Evolutionary conservation across 2,113 vertebrate genomes (phyloP).

Genomic region (Paratilapia polleni): DNA sequence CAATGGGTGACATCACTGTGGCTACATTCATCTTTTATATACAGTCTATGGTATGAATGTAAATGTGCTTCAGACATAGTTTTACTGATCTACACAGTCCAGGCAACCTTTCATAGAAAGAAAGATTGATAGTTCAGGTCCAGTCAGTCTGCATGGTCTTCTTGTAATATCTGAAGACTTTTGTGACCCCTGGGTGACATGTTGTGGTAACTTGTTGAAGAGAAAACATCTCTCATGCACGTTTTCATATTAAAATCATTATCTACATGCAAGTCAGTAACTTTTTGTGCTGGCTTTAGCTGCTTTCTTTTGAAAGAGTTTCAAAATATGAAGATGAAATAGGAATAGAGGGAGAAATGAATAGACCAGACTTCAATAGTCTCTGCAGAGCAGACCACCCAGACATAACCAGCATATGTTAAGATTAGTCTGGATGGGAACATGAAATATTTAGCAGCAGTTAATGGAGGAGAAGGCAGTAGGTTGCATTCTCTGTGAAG

Average conservation of each 20-base stretch:
- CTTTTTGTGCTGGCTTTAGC: not conserved
- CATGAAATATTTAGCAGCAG: constrained; percentile 69
- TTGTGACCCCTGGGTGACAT: not conserved
- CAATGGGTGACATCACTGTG: too few species aligned
- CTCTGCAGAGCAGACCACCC: constrained; percentile 21
- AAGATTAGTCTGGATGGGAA: constrained; percentile 42
- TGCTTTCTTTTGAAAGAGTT: not conserved
- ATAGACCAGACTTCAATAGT: constrained; percentile 22
- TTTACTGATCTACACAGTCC: not conserved
- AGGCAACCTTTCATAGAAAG: not conserved
- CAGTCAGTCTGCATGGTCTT: not conserved
- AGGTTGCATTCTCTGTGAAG: constrained; percentile 19
- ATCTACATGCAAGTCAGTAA: not conserved
- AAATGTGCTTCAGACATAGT: not conserved
- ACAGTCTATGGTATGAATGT: not conserved
- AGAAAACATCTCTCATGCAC: not conserved
- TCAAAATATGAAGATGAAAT: not conserved
- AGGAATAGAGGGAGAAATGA: not conserved
- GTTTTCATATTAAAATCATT: not conserved
- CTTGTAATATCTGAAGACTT: not conserved
- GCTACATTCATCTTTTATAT: not conserved
- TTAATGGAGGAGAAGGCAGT: constrained; percentile 51
- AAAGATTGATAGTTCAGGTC: not conserved
- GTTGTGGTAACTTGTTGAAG: not conserved
- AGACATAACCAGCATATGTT: not conserved